Evolutionary conservation across 2,113 vertebrate genomes (phyloP).

Genomic region (Atherinomorus stipes): DNA sequence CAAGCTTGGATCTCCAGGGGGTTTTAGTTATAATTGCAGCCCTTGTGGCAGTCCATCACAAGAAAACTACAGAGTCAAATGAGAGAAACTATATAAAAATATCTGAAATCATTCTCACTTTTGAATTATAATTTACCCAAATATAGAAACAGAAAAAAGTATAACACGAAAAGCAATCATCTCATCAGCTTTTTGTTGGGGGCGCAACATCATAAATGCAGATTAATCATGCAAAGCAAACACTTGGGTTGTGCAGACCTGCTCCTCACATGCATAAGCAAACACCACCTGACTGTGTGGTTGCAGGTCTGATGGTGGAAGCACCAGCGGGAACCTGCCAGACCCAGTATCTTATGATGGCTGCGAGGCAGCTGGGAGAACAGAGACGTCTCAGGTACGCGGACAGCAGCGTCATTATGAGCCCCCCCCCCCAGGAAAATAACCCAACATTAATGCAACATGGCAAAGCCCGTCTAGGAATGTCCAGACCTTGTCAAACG

Average conservation of each 20-base stretch:
- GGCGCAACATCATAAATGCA: slow-evolving; percentile 11
- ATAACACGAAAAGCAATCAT: neutral
- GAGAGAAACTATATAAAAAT: too few species aligned
- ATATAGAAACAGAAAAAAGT: neutral
- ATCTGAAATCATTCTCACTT: neutral
- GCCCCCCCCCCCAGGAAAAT: slow-evolving; percentile 63
- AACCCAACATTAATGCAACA: slow-evolving; percentile 71
- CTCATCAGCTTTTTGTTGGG: neutral
- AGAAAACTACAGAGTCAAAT: too few species aligned
- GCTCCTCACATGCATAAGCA: neutral
- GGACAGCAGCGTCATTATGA: slow-evolving; percentile 80
- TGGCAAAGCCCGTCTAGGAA: slow-evolving; percentile 33
- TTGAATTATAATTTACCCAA: neutral
- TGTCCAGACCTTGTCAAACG: slow-evolving; percentile 66
- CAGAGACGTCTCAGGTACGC: slow-evolving; percentile 63
- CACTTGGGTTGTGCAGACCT: neutral
- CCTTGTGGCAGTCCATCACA: too few species aligned
- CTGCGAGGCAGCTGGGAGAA: slow-evolving; percentile 46
- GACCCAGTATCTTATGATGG: slow-evolving; percentile 32
- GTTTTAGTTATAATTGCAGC: too few species aligned
- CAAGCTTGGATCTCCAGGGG: too few species aligned
- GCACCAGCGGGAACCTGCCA: slow-evolving; percentile 43
- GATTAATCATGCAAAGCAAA: neutral
- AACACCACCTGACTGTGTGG: slow-evolving; percentile 18
- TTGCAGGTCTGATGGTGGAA: slow-evolving; percentile 17